A percentile compares a stretch with the other conserved stretches of the same genome.
These are phyloP conservation scores for Drosophila anomelani DNA, from an alignment of 2,888 invertebrate species.

Conservation along the genomic window DNA sequence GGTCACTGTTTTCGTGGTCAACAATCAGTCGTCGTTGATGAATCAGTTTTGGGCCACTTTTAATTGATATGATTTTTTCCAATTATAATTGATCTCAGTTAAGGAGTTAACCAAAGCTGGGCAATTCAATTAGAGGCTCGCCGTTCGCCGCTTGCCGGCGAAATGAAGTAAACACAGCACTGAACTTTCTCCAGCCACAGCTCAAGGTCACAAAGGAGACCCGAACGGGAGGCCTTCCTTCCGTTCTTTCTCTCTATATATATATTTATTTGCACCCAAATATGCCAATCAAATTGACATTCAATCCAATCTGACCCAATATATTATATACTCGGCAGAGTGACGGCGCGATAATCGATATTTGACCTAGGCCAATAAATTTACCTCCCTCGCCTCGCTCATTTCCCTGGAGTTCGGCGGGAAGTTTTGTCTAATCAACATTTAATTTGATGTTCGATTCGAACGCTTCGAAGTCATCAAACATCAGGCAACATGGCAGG, in stretches of 20 bases:
- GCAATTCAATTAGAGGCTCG: slow-evolving; percentile 38
- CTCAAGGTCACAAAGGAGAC: slow-evolving; percentile 46
- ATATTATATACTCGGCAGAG: slow-evolving; percentile 16
- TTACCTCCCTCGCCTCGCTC: slow-evolving; percentile 20
- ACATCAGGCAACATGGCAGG: slow-evolving; percentile 40
- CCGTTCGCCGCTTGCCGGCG: neutral
- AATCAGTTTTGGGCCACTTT: slow-evolving; percentile 44
- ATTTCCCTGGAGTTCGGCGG: slow-evolving; percentile 19
- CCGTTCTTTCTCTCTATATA: neutral
- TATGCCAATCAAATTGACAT: slow-evolving; percentile 76
- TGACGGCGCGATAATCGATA: slow-evolving; percentile 70
- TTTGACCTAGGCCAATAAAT: slow-evolving; percentile 79
- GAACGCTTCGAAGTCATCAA: slow-evolving; percentile 54
- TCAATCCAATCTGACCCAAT: slow-evolving; percentile 75
- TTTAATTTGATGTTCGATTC: slow-evolving; percentile 74
- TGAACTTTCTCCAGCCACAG: slow-evolving; percentile 17
- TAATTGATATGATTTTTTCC: slow-evolving; percentile 46
- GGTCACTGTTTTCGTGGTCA: slow-evolving; percentile 41
- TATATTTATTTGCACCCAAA: slow-evolving; percentile 39
- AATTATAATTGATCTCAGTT: slow-evolving; percentile 48
- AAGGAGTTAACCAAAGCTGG: slow-evolving; percentile 43
- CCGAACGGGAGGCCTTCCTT: neutral
- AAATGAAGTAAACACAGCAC: slow-evolving; percentile 27
- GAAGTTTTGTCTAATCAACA: slow-evolving; percentile 66
- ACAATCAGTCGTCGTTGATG: slow-evolving; percentile 34